phyloP scores from a whole-genome alignment of 2,888 invertebrate species.

The Tridacna crocea region DNA sequence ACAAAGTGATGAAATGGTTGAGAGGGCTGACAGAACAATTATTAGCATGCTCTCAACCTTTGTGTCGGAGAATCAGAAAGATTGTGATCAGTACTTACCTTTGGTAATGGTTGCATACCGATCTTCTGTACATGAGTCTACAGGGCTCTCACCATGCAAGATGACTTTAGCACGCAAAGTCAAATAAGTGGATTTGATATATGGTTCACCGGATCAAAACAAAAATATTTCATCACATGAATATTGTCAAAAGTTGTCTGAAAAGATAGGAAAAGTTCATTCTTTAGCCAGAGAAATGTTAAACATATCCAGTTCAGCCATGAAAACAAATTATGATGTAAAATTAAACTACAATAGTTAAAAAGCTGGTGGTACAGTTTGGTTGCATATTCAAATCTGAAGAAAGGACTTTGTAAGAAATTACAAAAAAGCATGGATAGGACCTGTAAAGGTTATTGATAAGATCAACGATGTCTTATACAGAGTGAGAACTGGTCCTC shows the following conservation, averaged over 20 bases:
- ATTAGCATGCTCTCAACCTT: no score
- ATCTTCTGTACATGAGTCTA: slow-evolving; percentile 55
- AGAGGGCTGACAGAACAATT: no score
- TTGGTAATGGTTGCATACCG: slow-evolving; percentile 67
- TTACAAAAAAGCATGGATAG: neutral
- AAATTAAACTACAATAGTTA: neutral
- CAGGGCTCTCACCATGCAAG: slow-evolving; percentile 56
- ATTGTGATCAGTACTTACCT: slow-evolving; percentile 71
- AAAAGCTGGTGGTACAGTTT: neutral
- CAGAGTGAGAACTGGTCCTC: neutral
- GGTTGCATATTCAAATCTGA: no score
- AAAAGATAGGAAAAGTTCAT: slow-evolving; percentile 10
- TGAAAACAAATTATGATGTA: slow-evolving; percentile 6
- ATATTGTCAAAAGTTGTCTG: neutral
- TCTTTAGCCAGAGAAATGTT: no score
- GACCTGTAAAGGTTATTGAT: neutral
- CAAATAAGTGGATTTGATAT: no score
- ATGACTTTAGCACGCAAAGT: no score
- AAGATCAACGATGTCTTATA: neutral
- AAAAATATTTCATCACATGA: neutral
- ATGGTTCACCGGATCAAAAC: neutral
- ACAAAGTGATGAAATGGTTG: no score
- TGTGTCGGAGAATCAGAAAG: no score
- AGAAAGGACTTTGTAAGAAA: neutral
- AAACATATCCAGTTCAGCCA: no score